Conservation (phyloP, 2,113 vertebrate species). For the Psettodes erumei region DNA sequence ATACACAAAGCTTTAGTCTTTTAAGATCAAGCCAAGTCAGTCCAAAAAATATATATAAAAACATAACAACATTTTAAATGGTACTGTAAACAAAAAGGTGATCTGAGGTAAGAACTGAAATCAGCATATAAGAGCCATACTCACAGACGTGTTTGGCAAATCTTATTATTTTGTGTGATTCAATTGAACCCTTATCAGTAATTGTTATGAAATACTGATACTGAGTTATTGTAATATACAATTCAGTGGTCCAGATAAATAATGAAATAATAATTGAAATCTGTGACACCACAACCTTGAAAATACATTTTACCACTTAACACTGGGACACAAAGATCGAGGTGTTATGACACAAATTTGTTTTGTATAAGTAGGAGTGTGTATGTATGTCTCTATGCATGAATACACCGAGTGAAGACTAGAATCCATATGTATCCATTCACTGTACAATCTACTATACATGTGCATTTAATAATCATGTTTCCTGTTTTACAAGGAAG, state of each 20-base stretch:
- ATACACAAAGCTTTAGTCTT: background rate
- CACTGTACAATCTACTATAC: background rate
- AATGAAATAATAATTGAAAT: background rate
- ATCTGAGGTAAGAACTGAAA: background rate
- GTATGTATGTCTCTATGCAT: background rate
- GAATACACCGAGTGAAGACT: background rate
- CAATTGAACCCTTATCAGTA: background rate
- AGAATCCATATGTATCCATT: background rate
- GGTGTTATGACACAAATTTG: background rate
- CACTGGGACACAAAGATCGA: background rate
- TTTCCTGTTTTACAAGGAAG: background rate
- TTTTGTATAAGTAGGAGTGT: background rate
- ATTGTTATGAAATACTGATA: background rate
- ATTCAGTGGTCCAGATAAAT: background rate
- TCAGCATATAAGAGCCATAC: background rate
- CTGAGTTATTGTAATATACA: background rate
- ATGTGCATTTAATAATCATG: background rate
- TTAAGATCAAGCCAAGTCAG: background rate
- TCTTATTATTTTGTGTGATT: background rate
- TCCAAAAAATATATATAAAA: background rate
- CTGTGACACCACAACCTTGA: background rate
- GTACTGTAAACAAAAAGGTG: background rate
- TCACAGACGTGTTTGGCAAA: background rate
- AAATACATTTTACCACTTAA: background rate
- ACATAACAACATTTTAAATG: background rate